These are phyloP conservation scores for Boulengeromyrus knoepffleri DNA, from an alignment of 2,113 vertebrate genomes.

Conservation along the genomic window DNA sequence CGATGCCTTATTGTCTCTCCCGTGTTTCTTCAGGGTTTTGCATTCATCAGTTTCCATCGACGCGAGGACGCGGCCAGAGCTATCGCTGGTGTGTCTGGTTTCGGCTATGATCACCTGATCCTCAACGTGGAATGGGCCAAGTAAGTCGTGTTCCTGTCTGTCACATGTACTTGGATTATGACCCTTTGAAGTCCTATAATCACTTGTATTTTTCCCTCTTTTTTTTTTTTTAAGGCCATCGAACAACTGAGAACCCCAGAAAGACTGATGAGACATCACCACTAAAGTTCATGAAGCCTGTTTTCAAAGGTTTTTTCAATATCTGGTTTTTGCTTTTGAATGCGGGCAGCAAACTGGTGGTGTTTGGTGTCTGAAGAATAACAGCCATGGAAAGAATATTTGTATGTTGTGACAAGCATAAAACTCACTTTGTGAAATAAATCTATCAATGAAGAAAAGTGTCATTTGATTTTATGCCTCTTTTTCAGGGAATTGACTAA, in stretches of 20 bases:
- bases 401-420: not conserved
- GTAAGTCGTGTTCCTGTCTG: conserved; percentile 54
- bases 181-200: not conserved
- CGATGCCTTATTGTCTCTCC: not conserved
- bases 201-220: not conserved
- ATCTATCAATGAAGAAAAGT: not conserved
- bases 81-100: conserved; percentile 85
- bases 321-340: not conserved
- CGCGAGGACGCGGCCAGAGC: conserved; percentile 86
- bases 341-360: not conserved
- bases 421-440: not conserved
- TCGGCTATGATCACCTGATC: conserved; percentile 93
- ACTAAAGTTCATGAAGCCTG: conserved; percentile 43
- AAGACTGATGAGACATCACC: conserved; percentile 16
- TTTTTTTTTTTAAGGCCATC: conserved; percentile 54
- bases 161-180: not conserved
- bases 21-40: conserved; percentile 70
- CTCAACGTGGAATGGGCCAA: conserved; percentile 97
- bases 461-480: not conserved
- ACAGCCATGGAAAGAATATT: not conserved
- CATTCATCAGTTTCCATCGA: conserved; percentile 95
- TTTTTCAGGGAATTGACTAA: not conserved
- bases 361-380: not conserved
- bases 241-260: conserved; percentile 55
- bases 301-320: not conserved